Evolutionary conservation across 2,797 vertebrate genomes (phyloP), one percentile per base, ranked within the genome.

Genomic region (Eulemur coronatus): DNA sequence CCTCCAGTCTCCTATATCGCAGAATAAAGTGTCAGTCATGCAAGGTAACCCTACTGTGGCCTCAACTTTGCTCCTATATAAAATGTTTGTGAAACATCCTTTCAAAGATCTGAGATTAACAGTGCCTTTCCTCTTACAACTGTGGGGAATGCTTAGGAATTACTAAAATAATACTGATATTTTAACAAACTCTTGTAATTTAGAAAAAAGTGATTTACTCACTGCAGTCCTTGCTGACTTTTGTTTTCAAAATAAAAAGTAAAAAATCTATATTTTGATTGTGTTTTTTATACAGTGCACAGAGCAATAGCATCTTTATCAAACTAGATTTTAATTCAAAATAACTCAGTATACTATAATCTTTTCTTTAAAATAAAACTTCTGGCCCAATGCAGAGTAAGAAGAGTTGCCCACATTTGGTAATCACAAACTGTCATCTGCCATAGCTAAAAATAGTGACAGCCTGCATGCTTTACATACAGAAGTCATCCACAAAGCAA

Each of bases 361-460:
- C 30, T 93, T 93, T 82, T 93, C 84, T 97, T 97, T 50, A 97
- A 96, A 41, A 46, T 86, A 88, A 93, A 84, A 94, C 72, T 89
- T 81, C 78, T 72, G 89, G 89, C 88, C 87, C 96, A 90, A 96
- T 82, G 95, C 70, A 79, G 94, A 97, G 97, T 97, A 97, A 98
- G 98, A 98, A 98, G 98, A 98, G 98, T 98, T 98, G 98, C 98
- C 99, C 99, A 99, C 99, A 99, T 99, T 99, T 99, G 99, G 99
- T 99, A 98, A 98, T 98, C 98, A 98, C 84, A 87, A 97, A 98
- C 98, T 98, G 98, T 98, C 99, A 98, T 97, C 98, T 98, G 98
- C 96, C 97, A 96, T 78, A 20, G 98, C 99, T 99, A 99, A 99
- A 99, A 99, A 99, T 99, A 99, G 99, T 98, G 26, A 88, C 52